Evolutionary conservation across 2,888 invertebrate genomes (phyloP).

Genomic region (Cephalotes varians): DNA sequence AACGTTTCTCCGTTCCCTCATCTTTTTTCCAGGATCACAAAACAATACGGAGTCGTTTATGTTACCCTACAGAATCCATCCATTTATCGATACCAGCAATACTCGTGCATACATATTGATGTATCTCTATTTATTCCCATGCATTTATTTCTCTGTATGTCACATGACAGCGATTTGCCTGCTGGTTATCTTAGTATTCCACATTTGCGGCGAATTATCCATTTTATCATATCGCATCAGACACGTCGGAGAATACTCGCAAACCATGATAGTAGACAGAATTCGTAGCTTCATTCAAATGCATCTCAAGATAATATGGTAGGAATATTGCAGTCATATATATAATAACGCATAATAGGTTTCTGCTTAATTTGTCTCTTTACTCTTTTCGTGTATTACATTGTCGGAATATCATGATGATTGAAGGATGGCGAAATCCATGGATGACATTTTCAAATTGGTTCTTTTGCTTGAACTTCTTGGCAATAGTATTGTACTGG

Average conservation of each 20-base stretch:
- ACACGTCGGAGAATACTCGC: slow-evolving; percentile 39
- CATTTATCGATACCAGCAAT: slow-evolving; percentile 52
- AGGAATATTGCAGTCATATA: neutral
- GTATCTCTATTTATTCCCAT: slow-evolving; percentile 65
- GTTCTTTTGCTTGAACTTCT: slow-evolving; percentile 71
- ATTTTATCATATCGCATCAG: slow-evolving; percentile 67
- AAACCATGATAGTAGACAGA: neutral
- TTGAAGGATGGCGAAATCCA: slow-evolving; percentile 70
- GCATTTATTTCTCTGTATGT: slow-evolving; percentile 54
- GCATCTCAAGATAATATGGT: slow-evolving; percentile 63
- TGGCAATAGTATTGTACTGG: slow-evolving; percentile 70
- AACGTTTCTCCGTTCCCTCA: neutral
- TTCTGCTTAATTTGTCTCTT: neutral
- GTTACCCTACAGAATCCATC: slow-evolving; percentile 41
- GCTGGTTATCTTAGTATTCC: slow-evolving; percentile 65
- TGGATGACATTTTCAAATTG: slow-evolving; percentile 71
- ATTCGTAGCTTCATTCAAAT: slow-evolving; percentile 55
- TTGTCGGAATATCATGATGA: neutral
- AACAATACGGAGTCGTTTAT: slow-evolving; percentile 35
- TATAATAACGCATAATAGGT: neutral
- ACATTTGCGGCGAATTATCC: slow-evolving; percentile 66
- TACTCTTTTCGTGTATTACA: neutral
- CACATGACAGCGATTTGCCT: slow-evolving; percentile 61
- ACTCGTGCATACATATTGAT: slow-evolving; percentile 48
- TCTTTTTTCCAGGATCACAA: slow-evolving; percentile 14